Evolutionary conservation across 1,140 invertebrate species (phyloP), one percentile per base, ranked within the genome.

Genomic region (Listronotus bonariensis): DNA sequence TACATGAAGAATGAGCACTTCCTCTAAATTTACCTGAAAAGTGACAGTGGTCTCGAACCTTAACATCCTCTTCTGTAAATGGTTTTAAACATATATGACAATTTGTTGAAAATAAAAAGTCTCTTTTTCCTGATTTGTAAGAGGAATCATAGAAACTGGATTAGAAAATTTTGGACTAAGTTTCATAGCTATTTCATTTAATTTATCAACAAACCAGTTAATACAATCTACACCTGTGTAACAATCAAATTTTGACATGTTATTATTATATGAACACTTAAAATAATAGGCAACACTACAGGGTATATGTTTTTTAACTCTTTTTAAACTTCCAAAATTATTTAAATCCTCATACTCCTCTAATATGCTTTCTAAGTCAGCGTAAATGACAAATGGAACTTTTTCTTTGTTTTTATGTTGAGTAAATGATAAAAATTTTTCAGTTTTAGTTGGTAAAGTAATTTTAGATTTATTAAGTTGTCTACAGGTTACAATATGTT

Each of bases 1-100:
- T 81, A 58, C 77, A 79, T 12, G 36, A 26, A 7, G 67, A 58
- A 69, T 79, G 76, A 0, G 75, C 76, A 31, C 73, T 72, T n/a
- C n/a, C n/a, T 55, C 76, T 59, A 71, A 71, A 74, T 54, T 65
- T 48, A 12, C 67, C 73, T n/a, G 69, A 77, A n/a, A 74, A 65
- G 60, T 78, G 74, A 34, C 32, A 34, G 9, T 34, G 32, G 9
- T 34, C 32, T 34, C 32, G 5, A 34, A 34, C 32, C 9, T 34
- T 34, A 6, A 34, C 9, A 6, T 34, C 32, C 5, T 34, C 20
- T 20, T 42, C 43, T 45, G 38, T 17, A 34, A 41, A 12, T 65
- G 72, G 48, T 56, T 66, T 59, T 63, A 9, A 31, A 63, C 74
- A 77, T 52, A 75, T 76, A 49, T 76, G 69, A 57, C 74, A 75